Base-by-base conservation (phyloP, 2,113 vertebrate genomes). In the Hippocampus zosterae region DNA sequence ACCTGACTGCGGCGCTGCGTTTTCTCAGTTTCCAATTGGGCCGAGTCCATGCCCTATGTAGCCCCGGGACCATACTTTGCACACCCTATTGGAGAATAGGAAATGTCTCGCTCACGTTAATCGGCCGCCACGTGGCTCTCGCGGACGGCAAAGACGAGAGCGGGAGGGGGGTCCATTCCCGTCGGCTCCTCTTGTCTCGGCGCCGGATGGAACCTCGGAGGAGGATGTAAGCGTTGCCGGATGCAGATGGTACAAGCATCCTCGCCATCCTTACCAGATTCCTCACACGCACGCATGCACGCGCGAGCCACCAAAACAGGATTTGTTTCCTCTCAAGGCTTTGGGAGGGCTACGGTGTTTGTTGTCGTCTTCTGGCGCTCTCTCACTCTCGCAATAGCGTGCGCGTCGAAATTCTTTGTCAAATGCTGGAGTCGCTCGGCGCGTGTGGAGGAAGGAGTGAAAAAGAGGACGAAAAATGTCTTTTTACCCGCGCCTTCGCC, bases 121-220 rank as follows among this genome's bases (percentile, higher is more conserved):
- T 88, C 74, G 78, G 60, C 12, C 61, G 79, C 75, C 71, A 68
- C 69, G 74, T 80, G 82, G 68, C 79, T 87, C 81, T 85, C 85
- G 80, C 56, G 86, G 77, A 77, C 82, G 81, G 78, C 80, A 81
- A 80, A 88, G 42, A 48, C 46, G 76, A 83, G 74, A 73, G 74
- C 56, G 81, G 70, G 81, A 78, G 61, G 9, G 11, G 12, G n/a
- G n/a, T n/a, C n/a, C n/a, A n/a, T n/a, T n/a, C 10, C 10, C 42
- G 2, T 44, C 42, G 29, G 3, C 10, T 10, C 41, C 29, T 33
- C 29, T 42, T 10, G 42, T 44, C 37, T 83, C 81, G 78, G 83
- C n/a, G 53, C 88, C 84, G 80, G 83, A 78, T 84, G 87, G 88
- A 83, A 67, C 60, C 73, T 83, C 87, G 88, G 85, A 86, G 73